Percentiles rank a stretch among this genome's conserved stretches.
Evolutionary conservation across 2,113 vertebrate species (phyloP).

Genomic region (Carollia perspicillata): DNA sequence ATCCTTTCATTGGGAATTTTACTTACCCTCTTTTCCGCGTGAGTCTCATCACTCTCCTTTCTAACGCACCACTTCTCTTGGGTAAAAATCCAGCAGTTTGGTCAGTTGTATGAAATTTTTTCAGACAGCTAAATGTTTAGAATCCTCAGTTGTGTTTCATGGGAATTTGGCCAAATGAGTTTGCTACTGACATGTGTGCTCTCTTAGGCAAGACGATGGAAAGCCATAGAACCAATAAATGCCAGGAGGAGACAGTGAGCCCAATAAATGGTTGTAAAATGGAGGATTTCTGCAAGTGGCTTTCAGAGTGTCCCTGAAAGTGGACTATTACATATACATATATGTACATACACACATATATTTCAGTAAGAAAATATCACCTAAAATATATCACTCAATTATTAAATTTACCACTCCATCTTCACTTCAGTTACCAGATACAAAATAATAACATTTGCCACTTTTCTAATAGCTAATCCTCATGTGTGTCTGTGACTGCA

Average conservation of each 20-base stretch:
- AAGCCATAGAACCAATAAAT: background rate
- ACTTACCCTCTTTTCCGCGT: background rate
- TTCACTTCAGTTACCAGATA: background rate
- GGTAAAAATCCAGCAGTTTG: background rate
- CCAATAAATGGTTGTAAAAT: background rate
- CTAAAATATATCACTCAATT: background rate
- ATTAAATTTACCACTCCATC: background rate
- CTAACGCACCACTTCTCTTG: background rate
- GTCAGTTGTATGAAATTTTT: background rate
- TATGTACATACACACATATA: background rate
- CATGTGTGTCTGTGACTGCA: background rate
- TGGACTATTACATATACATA: background rate
- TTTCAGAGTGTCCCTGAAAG: background rate
- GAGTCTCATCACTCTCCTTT: background rate
- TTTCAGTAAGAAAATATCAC: background rate
- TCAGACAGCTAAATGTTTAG: background rate
- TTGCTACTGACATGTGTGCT: background rate
- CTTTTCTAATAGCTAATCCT: background rate
- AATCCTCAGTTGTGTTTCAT: background rate
- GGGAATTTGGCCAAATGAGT: background rate
- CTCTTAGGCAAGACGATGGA: background rate
- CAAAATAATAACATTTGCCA: background rate
- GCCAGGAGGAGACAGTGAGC: background rate
- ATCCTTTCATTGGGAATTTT: background rate
- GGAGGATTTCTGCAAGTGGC: background rate